phyloP scores from a whole-genome alignment of 2,888 invertebrate genomes.

The Carpatolechia fugitivella region DNA sequence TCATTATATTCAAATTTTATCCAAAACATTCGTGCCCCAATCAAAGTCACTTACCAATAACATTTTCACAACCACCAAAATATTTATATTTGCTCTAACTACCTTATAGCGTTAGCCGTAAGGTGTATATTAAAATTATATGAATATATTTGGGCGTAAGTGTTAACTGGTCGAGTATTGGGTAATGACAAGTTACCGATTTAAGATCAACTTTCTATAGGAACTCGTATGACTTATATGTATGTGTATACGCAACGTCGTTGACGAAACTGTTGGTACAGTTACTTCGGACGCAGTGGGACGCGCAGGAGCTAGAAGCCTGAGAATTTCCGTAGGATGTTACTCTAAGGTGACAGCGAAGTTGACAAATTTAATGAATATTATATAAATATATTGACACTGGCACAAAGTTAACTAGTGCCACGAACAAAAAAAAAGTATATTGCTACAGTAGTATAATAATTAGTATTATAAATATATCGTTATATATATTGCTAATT shows the following conservation, averaged over 20 bases:
- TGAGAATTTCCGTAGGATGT: too few relatives aligned
- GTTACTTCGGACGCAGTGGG: neutral
- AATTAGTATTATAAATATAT: too few relatives aligned
- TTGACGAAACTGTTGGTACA: conserved; percentile 44
- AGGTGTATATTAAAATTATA: neutral
- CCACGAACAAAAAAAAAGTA: too few relatives aligned
- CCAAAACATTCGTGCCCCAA: conserved; percentile 40
- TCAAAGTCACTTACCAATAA: conserved; percentile 23
- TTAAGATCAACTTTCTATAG: conserved; percentile 73
- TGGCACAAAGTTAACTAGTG: too few relatives aligned
- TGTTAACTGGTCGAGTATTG: conserved; percentile 39
- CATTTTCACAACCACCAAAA: neutral
- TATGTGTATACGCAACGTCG: conserved; percentile 44
- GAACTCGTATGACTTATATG: conserved; percentile 50
- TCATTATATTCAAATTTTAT: conserved; percentile 46
- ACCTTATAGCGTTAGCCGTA: neutral
- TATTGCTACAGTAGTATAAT: too few relatives aligned
- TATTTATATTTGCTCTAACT: neutral
- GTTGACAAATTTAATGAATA: too few relatives aligned
- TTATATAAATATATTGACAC: too few relatives aligned
- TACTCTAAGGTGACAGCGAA: too few relatives aligned
- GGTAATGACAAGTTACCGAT: conserved; percentile 61
- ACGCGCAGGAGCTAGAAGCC: too few relatives aligned
- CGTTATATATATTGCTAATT: too few relatives aligned
- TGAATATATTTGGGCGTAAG: conserved; percentile 7